Evolutionary conservation across 2,888 invertebrate genomes (phyloP).

Genomic region (Dermolepida albohirtum): DNA sequence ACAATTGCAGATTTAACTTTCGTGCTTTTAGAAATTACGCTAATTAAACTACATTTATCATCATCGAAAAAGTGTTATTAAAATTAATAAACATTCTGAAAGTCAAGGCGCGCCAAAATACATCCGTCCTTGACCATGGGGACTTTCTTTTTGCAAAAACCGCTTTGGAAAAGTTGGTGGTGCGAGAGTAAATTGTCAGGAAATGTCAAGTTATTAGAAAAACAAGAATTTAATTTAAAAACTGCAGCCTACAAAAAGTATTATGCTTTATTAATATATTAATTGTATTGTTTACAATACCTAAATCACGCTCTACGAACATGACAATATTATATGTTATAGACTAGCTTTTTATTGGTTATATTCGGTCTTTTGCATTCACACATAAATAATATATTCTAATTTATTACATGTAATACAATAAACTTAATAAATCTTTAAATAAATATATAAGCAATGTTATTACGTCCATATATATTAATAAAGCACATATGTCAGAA

Average conservation of each 20-base stretch:
- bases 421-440: conserved; percentile 11
- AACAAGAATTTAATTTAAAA: conserved; percentile 5
- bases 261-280: conserved; percentile 34
- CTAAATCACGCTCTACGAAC: neutral
- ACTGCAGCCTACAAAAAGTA: neutral
- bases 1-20: too few relatives aligned
- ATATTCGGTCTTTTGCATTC: conserved; percentile 8
- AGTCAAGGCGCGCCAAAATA: too few relatives aligned
- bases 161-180: neutral
- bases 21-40: too few relatives aligned
- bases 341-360: conserved; percentile 25
- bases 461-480: conserved; percentile 52
- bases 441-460: conserved; percentile 49
- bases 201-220: conserved; percentile 1
- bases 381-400: conserved; percentile 2
- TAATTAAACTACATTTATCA: too few relatives aligned
- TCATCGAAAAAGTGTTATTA: too few relatives aligned
- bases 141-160: too few relatives aligned
- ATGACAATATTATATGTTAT: conserved; percentile 9
- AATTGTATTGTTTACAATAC: neutral
- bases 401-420: conserved; percentile 17
- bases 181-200: conserved; percentile 1
- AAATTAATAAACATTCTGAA: too few relatives aligned
- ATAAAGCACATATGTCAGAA: conserved; percentile 53
- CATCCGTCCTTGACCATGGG: neutral